Conservation (phyloP, 2,113 vertebrate species). For the Indicator indicator region DNA sequence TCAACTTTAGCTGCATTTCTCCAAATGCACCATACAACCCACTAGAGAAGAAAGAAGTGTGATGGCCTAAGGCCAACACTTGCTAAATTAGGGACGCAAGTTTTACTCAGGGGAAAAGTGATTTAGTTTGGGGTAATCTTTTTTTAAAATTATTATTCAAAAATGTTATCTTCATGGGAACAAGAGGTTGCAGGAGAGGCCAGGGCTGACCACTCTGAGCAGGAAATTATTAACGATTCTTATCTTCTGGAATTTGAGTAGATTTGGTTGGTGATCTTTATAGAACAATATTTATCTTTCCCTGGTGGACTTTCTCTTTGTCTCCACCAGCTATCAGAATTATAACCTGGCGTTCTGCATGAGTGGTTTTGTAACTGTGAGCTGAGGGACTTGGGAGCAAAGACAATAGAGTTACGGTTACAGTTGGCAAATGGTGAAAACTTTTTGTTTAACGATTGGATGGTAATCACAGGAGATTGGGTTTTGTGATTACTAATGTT, state of each 20-base stretch:
- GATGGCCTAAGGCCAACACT: slow-evolving; percentile 18
- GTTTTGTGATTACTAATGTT: slow-evolving; percentile 41
- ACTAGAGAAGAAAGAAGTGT: background rate
- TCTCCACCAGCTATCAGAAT: slow-evolving; percentile 38
- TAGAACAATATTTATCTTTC: slow-evolving; percentile 68
- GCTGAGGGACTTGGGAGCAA: background rate
- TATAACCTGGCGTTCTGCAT: slow-evolving; percentile 47
- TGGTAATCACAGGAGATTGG: slow-evolving; percentile 49
- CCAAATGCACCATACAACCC: background rate
- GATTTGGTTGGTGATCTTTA: slow-evolving; percentile 67
- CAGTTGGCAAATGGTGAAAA: slow-evolving; percentile 27
- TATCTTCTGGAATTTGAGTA: slow-evolving; percentile 73
- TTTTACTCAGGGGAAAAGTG: slow-evolving; percentile 41
- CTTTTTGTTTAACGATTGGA: slow-evolving; percentile 55
- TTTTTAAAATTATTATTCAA: background rate
- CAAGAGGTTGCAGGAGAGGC: slow-evolving; percentile 60
- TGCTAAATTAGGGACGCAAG: slow-evolving; percentile 28
- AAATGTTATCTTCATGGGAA: slow-evolving; percentile 71
- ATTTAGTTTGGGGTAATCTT: slow-evolving; percentile 17
- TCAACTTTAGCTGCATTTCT: slow-evolving; percentile 7
- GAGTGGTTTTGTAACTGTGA: slow-evolving; percentile 39
- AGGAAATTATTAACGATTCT: slow-evolving; percentile 75
- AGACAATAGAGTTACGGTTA: slow-evolving; percentile 54
- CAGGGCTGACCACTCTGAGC: slow-evolving; percentile 47
- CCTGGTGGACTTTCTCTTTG: slow-evolving; percentile 57